phyloP scores from a whole-genome alignment of 1,140 invertebrate genomes.

The Tetraneura akinire region DNA sequence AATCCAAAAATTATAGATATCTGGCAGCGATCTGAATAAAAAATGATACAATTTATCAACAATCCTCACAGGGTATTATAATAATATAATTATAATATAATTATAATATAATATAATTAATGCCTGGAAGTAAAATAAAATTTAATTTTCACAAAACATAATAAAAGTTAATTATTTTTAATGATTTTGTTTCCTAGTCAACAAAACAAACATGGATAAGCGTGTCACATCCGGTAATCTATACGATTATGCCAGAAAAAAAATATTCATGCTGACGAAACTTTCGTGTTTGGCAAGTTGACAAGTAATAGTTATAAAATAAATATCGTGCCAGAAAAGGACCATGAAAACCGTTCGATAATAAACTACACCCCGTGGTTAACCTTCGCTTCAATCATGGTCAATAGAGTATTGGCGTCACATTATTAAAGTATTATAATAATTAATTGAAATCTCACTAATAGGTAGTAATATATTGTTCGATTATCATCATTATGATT shows the following conservation, averaged over 20 bases:
- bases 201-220: not conserved
- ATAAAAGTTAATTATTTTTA: not conserved
- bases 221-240: not conserved
- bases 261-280: not conserved
- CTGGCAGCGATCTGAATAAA: not conserved
- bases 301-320: conserved; percentile 25
- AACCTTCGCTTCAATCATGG: conserved; percentile 22
- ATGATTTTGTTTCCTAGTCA: conserved; percentile 12
- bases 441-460: no score
- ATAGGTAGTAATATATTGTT: no score
- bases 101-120: not conserved
- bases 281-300: conserved; percentile 30
- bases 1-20: not conserved
- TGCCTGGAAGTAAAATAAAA: not conserved
- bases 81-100: no score
- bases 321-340: conserved; percentile 11
- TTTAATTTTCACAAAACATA: not conserved
- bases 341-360: conserved; percentile 17
- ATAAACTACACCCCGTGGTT: conserved; percentile 3
- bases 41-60: not conserved
- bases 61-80: no score
- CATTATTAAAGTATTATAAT: not conserved
- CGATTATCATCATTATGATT: no score
- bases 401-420: conserved; percentile 5
- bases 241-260: not conserved